A percentile compares a stretch with the other conserved stretches of the same genome.
phyloP scores from a whole-genome alignment of 2,888 invertebrate species.

The Caradrina clavipalpis region DNA sequence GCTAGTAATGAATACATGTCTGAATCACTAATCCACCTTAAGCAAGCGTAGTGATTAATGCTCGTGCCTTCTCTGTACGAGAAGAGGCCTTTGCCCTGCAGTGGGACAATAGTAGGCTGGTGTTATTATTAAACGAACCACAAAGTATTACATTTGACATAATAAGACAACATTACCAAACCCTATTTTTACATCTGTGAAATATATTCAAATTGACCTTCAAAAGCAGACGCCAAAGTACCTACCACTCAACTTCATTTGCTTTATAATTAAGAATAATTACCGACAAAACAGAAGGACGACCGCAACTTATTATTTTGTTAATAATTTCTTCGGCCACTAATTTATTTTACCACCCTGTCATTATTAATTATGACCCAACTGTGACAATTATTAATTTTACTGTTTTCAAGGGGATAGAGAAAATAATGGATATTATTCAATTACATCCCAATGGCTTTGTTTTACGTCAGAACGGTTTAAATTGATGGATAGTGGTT shows the following conservation, averaged over 20 bases:
- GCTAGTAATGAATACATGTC: no score
- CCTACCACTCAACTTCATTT: neutral
- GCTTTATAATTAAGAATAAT: constrained; percentile 28
- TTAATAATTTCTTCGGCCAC: constrained; percentile 11
- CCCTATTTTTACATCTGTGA: neutral
- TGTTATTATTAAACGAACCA: neutral
- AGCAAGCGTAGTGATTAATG: no score
- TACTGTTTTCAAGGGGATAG: constrained; percentile 7
- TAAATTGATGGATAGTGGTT: constrained; percentile 7
- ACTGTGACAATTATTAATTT: neutral
- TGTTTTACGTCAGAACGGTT: neutral
- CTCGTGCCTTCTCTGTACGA: no score
- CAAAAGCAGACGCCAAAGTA: neutral
- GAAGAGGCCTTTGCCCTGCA: no score
- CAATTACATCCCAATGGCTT: constrained; percentile 1
- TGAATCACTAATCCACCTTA: no score
- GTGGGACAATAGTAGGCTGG: no score
- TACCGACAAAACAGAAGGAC: constrained; percentile 1
- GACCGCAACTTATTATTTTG: constrained; percentile 14
- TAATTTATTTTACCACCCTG: constrained; percentile 28
- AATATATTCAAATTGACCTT: constrained; percentile 1
- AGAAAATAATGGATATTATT: constrained; percentile 6
- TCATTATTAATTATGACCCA: constrained; percentile 29
- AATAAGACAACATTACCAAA: neutral
- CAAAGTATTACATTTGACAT: neutral